Conservation (phyloP, 1,140 invertebrate genomes). For the Argopecten irradians region DNA sequence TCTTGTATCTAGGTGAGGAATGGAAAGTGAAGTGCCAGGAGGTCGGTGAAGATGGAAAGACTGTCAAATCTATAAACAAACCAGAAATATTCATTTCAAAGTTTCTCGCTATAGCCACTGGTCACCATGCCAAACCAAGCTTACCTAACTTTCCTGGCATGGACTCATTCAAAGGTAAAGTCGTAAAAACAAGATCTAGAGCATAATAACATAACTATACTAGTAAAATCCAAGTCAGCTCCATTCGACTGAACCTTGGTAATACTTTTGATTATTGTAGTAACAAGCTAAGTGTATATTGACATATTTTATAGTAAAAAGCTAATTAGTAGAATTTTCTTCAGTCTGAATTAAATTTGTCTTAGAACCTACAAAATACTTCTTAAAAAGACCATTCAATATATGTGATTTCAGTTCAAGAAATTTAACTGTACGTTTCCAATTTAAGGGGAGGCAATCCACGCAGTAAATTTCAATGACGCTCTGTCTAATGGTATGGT, state of each 20-base stretch:
- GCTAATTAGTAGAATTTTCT: no score
- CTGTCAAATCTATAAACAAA: slow-evolving; percentile 38
- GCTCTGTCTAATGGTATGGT: slow-evolving; percentile 64
- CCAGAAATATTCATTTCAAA: slow-evolving; percentile 54
- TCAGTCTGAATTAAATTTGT: no score
- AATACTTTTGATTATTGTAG: no score
- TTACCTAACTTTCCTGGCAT: slow-evolving; percentile 66
- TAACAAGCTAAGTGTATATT: no score
- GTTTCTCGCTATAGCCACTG: slow-evolving; percentile 70
- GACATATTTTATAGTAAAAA: no score
- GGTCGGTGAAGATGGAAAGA: slow-evolving; percentile 62
- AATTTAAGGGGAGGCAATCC: slow-evolving; percentile 71
- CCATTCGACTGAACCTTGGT: neutral
- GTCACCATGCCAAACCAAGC: slow-evolving; percentile 73
- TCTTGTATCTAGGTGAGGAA: slow-evolving; percentile 46
- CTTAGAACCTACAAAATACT: no score
- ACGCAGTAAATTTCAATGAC: slow-evolving; percentile 73
- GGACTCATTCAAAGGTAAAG: slow-evolving; percentile 70
- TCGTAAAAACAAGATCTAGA: neutral
- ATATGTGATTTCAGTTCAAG: neutral
- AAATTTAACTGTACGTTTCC: neutral
- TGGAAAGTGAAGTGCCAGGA: slow-evolving; percentile 57
- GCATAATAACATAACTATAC: neutral
- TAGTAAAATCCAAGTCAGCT: neutral
- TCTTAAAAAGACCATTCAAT: neutral